Conservation (phyloP, 2,888 invertebrate genomes). For the Thera britannica region DNA sequence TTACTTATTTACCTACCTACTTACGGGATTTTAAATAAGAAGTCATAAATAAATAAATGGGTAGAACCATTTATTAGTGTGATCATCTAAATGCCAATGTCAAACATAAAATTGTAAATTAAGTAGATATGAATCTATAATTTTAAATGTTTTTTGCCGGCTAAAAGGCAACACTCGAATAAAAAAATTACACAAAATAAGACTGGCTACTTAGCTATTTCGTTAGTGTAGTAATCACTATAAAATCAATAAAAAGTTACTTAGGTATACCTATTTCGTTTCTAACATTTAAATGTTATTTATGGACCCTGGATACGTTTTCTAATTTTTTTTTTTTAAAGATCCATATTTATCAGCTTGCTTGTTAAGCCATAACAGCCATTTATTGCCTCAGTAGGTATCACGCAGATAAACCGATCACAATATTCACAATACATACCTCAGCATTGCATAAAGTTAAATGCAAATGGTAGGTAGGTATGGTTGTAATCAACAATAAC, state of each 20-base stretch:
- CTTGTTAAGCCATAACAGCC: not conserved
- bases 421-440: constrained; percentile 37
- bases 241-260: too few species aligned
- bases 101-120: constrained; percentile 20
- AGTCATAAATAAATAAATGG: not conserved
- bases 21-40: not conserved
- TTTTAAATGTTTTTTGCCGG: too few species aligned
- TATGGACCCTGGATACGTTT: too few species aligned
- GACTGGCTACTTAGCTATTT: too few species aligned
- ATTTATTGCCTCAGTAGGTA: not conserved
- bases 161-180: not conserved
- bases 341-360: too few species aligned
- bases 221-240: too few species aligned
- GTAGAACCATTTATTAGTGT: not conserved
- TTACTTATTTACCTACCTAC: not conserved
- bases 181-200: not conserved
- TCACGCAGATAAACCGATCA: not conserved
- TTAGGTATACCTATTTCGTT: too few species aligned
- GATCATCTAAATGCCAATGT: constrained; percentile 52
- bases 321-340: too few species aligned
- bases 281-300: too few species aligned
- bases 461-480: constrained; percentile 32
- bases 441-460: constrained; percentile 23
- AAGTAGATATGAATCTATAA: not conserved
- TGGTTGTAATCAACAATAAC: constrained; percentile 39